These are phyloP conservation scores for Liolophura sinensis DNA, from an alignment of 1,140 invertebrate genomes.

Conservation along the genomic window DNA sequence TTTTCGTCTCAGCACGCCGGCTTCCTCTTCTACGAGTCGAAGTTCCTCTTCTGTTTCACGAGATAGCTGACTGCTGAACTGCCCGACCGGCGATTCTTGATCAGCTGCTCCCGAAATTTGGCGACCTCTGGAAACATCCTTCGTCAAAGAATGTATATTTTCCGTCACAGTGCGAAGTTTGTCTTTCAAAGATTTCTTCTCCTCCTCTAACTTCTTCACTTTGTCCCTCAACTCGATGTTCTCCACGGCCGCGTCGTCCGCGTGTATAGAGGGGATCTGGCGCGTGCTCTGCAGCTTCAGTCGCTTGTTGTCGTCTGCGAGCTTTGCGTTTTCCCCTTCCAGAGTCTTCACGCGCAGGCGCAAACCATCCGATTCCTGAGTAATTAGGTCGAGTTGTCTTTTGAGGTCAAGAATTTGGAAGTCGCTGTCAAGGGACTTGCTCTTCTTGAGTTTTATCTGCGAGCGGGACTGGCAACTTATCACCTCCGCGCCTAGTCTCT, in stretches of 20 bases:
- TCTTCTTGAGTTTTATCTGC: slow-evolving; percentile 48
- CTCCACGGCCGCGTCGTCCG: slow-evolving; percentile 43
- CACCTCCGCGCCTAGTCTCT: slow-evolving; percentile 74
- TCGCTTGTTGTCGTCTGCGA: slow-evolving; percentile 73
- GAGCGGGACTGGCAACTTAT: slow-evolving; percentile 62
- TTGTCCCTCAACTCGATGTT: slow-evolving; percentile 42
- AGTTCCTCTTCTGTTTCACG: slow-evolving; percentile 21
- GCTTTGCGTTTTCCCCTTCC: slow-evolving; percentile 75
- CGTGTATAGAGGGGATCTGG: slow-evolving; percentile 25
- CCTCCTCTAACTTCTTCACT: slow-evolving; percentile 31
- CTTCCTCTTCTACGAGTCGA: slow-evolving; percentile 23
- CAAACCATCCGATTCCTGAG: slow-evolving; percentile 72
- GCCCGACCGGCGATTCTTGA: no score
- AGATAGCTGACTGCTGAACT: slow-evolving; percentile 44
- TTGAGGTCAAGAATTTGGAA: slow-evolving; percentile 70
- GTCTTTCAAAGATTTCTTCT: slow-evolving; percentile 58
- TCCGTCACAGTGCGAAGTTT: slow-evolving; percentile 60
- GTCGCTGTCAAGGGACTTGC: slow-evolving; percentile 46
- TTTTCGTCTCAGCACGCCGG: slow-evolving; percentile 16
- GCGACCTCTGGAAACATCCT: slow-evolving; percentile 6
- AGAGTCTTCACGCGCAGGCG: slow-evolving; percentile 67
- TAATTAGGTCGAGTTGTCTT: slow-evolving; percentile 72
- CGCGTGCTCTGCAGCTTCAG: slow-evolving; percentile 49
- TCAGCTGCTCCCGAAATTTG: no score
- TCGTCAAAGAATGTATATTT: slow-evolving; percentile 25